Conservation (phyloP, 2,797 vertebrate genomes). For the Pogoniulus pusillus region DNA sequence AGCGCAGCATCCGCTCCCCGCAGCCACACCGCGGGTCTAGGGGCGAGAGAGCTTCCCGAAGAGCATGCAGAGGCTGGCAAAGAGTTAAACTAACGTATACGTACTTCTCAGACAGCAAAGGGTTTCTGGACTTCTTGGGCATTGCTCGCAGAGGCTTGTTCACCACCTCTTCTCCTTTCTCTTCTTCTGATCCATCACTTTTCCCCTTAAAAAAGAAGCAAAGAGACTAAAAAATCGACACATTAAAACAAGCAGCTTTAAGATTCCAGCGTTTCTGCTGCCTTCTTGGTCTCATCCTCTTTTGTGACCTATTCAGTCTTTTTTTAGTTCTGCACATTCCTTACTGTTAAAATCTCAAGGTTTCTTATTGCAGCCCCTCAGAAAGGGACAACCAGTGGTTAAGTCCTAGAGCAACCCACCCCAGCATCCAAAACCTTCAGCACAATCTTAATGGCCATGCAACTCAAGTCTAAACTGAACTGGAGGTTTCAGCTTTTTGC, state of each 20-base stretch:
- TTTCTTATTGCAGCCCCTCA: not conserved
- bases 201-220: conserved; percentile 45
- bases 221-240: not conserved
- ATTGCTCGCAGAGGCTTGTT: conserved; percentile 68
- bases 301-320: not conserved
- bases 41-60: fast-evolving
- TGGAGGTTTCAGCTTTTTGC: not conserved
- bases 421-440: not conserved
- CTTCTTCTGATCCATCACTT: conserved; percentile 23
- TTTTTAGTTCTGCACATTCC: not conserved
- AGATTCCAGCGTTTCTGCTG: not conserved
- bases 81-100: not conserved
- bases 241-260: not conserved
- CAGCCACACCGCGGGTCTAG: fast-evolving
- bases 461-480: not conserved
- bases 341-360: not conserved
- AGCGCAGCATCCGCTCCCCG: not conserved
- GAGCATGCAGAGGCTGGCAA: no score
- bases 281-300: not conserved
- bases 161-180: conserved; percentile 25
- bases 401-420: not conserved
- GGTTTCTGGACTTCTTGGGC: conserved; percentile 86
- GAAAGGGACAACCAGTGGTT: not conserved
- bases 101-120: conserved; percentile 91
- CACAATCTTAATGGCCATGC: not conserved